A percentile compares a stretch with the other conserved stretches of the same genome.
Evolutionary conservation across 2,113 vertebrate species (phyloP).

Genomic region (Pardalotus punctatus): DNA sequence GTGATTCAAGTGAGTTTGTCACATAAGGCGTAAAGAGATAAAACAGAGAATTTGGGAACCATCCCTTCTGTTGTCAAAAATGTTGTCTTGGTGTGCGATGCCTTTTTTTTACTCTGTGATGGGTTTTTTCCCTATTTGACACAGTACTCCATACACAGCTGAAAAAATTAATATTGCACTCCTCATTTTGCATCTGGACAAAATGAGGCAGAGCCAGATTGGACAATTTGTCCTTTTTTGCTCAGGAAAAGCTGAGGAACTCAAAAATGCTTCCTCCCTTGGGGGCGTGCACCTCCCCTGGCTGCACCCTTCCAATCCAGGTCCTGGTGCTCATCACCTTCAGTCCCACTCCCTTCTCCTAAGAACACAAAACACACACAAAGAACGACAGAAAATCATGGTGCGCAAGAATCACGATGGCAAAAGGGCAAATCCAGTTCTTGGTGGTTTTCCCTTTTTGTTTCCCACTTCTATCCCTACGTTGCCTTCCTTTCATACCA

Average conservation of each 20-base stretch:
- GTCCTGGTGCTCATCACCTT: background rate
- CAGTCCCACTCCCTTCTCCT: background rate
- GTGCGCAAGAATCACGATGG: background rate
- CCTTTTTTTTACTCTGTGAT: background rate
- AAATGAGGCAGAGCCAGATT: background rate
- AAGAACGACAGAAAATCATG: background rate
- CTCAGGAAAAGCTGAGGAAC: background rate
- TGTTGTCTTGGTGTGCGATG: rapidly evolving
- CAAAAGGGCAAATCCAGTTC: background rate
- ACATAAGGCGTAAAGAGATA: background rate
- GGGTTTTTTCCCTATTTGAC: background rate
- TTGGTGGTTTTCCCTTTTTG: background rate
- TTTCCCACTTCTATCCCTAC: background rate
- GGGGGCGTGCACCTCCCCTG: rapidly evolving
- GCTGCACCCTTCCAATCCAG: background rate
- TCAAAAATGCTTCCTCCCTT: background rate
- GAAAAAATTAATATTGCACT: background rate
- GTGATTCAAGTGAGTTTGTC: background rate
- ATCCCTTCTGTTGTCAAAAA: background rate
- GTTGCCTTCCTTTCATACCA: background rate
- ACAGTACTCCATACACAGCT: background rate
- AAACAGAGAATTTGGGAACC: background rate
- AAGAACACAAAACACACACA: background rate
- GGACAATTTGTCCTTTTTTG: background rate
- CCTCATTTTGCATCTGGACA: background rate